Conservation (phyloP, 2,888 invertebrate species). For the Drosophila fungiperda region DNA sequence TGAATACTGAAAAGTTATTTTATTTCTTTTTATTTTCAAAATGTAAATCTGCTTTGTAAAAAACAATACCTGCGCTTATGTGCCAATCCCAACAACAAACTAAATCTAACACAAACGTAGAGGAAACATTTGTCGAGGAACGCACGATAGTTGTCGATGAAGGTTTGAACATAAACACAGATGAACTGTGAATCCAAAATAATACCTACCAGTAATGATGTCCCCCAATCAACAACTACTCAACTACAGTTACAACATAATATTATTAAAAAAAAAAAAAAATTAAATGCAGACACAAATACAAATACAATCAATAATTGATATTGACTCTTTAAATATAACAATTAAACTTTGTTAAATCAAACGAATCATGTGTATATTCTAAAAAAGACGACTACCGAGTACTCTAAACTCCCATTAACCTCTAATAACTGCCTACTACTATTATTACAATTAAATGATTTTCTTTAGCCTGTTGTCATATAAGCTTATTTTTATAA, state of each 20-base stretch:
- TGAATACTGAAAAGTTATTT: slow-evolving; percentile 46
- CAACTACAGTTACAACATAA: slow-evolving; percentile 65
- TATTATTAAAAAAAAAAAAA: slow-evolving; percentile 48
- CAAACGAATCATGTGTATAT: slow-evolving; percentile 76
- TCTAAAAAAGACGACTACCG: slow-evolving; percentile 69
- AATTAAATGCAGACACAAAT: slow-evolving; percentile 28
- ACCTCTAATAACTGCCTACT: slow-evolving; percentile 59
- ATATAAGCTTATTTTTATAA: slow-evolving; percentile 62
- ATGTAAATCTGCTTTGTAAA: slow-evolving; percentile 68
- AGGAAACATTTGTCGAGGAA: slow-evolving; percentile 85
- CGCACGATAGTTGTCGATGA: slow-evolving; percentile 84
- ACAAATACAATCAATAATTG: slow-evolving; percentile 61
- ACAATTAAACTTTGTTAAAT: slow-evolving; percentile 73
- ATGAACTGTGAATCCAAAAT: slow-evolving; percentile 77
- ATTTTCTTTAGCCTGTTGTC: slow-evolving; percentile 60
- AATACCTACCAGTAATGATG: slow-evolving; percentile 61
- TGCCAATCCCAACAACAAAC: slow-evolving; percentile 55
- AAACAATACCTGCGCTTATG: slow-evolving; percentile 63
- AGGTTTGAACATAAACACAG: slow-evolving; percentile 84
- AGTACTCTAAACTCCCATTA: slow-evolving; percentile 54
- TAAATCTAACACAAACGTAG: slow-evolving; percentile 64
- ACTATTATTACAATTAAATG: slow-evolving; percentile 19
- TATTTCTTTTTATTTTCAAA: slow-evolving; percentile 67
- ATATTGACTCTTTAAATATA: slow-evolving; percentile 72
- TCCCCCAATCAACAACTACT: slow-evolving; percentile 68